Evolutionary conservation across 2,113 vertebrate genomes (phyloP).

Genomic region (Myotis lucifugus): DNA sequence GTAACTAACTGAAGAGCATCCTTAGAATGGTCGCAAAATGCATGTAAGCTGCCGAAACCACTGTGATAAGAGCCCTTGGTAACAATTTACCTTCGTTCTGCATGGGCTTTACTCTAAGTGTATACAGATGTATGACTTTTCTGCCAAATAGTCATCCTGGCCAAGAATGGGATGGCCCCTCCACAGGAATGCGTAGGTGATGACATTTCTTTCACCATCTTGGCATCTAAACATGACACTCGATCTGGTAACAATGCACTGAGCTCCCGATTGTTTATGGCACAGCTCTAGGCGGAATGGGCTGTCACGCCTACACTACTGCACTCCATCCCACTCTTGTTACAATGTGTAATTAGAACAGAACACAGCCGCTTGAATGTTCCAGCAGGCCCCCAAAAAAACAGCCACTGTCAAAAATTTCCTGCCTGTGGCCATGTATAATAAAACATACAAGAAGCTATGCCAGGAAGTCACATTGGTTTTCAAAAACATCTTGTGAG

Average conservation of each 20-base stretch:
- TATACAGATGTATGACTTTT: slow-evolving; percentile 33
- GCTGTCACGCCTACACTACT: background rate
- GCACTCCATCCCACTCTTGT: slow-evolving; percentile 18
- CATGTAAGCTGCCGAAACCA: background rate
- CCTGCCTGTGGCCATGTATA: background rate
- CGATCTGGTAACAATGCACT: background rate
- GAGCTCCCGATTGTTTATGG: slow-evolving; percentile 47
- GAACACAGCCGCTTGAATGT: background rate
- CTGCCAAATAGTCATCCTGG: background rate
- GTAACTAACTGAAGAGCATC: background rate
- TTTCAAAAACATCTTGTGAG: background rate
- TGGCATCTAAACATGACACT: slow-evolving; percentile 39
- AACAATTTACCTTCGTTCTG: slow-evolving; percentile 9
- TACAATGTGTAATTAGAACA: slow-evolving; percentile 25
- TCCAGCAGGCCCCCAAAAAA: background rate
- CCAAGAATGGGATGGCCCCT: background rate
- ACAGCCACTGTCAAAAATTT: slow-evolving; percentile 46
- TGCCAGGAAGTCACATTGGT: background rate
- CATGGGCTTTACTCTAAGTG: background rate
- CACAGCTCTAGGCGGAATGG: background rate
- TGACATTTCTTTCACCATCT: slow-evolving; percentile 47
- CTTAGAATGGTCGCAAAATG: background rate
- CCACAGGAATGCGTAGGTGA: background rate
- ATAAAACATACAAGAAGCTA: background rate
- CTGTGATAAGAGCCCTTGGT: background rate